These are phyloP conservation scores for Scaptomyza polygonia DNA, from an alignment of 2,888 invertebrate species.

Conservation along the genomic window DNA sequence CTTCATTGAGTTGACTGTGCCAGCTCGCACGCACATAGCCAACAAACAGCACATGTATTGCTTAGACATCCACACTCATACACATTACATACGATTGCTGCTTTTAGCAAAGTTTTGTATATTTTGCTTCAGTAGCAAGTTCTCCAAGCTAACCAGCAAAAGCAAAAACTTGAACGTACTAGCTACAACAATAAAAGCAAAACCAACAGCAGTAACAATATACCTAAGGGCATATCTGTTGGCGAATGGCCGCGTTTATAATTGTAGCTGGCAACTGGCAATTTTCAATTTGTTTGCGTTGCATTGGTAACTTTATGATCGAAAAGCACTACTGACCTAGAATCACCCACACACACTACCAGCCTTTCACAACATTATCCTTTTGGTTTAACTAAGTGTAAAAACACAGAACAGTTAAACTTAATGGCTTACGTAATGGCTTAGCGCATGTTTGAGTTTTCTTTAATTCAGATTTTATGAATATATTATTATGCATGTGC, in stretches of 20 bases:
- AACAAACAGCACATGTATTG: constrained; percentile 12
- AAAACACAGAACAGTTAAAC: constrained; percentile 43
- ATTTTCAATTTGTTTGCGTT: constrained; percentile 69
- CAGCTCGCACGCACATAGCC: constrained; percentile 22
- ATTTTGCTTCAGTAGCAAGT: constrained; percentile 57
- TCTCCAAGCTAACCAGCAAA: constrained; percentile 53
- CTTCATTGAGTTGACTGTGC: constrained; percentile 74
- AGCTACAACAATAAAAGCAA: constrained; percentile 21
- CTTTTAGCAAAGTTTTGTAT: constrained; percentile 72
- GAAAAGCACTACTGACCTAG: constrained; percentile 36
- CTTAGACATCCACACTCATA: constrained; percentile 20
- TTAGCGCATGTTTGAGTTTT: background rate
- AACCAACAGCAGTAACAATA: constrained; percentile 18
- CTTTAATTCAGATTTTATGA: constrained; percentile 1
- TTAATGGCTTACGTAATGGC: constrained; percentile 26
- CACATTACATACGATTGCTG: constrained; percentile 50
- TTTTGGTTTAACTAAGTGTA: constrained; percentile 11
- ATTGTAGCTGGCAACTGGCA: constrained; percentile 64
- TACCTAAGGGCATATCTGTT: constrained; percentile 34
- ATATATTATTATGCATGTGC: background rate
- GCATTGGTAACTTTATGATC: constrained; percentile 51
- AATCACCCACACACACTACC: constrained; percentile 3
- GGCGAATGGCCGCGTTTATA: constrained; percentile 64
- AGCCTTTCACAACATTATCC: background rate
- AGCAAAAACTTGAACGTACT: constrained; percentile 56